Base-by-base conservation (phyloP, 2,113 vertebrate genomes). In the Capreolus pygargus region DNA sequence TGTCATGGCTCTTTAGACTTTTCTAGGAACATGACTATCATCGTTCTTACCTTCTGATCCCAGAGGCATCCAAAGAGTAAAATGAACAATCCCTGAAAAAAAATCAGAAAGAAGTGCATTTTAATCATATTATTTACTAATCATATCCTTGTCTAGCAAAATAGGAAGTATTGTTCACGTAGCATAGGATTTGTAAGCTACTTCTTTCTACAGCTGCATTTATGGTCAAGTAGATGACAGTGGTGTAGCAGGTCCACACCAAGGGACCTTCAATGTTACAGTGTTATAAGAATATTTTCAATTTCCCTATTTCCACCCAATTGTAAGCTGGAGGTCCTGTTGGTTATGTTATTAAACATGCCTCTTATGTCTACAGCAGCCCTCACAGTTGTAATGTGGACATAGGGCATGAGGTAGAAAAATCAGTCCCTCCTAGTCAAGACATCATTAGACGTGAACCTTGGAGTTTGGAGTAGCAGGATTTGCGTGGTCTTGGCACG, bases 71-170 rank as follows among this genome's bases (percentile, higher is more conserved):
- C 99, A 79, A 99, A 99, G 60, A 99, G 97, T 85, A 99, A 95
- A 98, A 99, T 99, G 98, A 99, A 99, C 67, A 99, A 98, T 61
- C 99, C 99, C 99, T 99, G 97, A 74, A 36, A 96, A 95, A 98
- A 67, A 25, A 92, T 81, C 36, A 36, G 74, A 28, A 87, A 84
- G 36, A 96, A 57, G 17, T 19, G 2, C 6, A 25, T 64, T 91
- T 96, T 82, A 95, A 82, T 89, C 27, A 50, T 16, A 57, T 45
- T n/a, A 15, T 14, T n/a, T 36, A 54, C 7, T 7, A 23, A 82
- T 54, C 79, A 83, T 5, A 36, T 25, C 36, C n/a, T n/a, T 36
- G 39, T 23, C 28, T 36, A 21, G 19, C 21, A 87, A 67, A 50
- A 43, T 5, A 82, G 19, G 30, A 86, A 60, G 3, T 4, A 5